These are phyloP conservation scores for Rotaria macrura DNA, from an alignment of 2,888 invertebrate species.

Conservation along the genomic window DNA sequence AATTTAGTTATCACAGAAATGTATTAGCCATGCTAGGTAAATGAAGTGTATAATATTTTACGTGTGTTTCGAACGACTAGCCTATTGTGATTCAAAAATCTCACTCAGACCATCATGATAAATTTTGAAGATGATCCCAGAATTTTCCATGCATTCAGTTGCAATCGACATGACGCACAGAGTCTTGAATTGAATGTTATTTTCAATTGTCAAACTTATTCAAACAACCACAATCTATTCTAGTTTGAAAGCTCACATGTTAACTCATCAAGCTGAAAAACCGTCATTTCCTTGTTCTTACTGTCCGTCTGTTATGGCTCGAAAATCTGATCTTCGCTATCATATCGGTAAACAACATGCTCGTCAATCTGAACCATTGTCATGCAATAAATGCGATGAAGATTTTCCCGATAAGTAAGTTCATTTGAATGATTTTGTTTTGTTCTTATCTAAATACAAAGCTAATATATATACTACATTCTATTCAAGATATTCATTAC, in stretches of 20 bases:
- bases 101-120: too few species aligned
- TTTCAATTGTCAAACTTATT: too few species aligned
- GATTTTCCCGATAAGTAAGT: constrained; percentile 13
- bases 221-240: not conserved
- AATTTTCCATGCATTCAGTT: too few species aligned
- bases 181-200: too few species aligned
- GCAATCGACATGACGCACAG: too few species aligned
- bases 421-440: not conserved
- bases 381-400: constrained; percentile 17
- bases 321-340: constrained; percentile 17
- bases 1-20: too few species aligned
- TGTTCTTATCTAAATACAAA: not conserved
- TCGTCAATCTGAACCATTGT: not conserved
- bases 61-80: too few species aligned
- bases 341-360: constrained; percentile 19
- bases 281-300: not conserved
- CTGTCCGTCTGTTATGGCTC: constrained; percentile 4
- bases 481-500: not conserved
- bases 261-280: constrained; percentile 5
- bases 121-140: too few species aligned
- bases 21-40: too few species aligned
- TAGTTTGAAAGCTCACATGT: constrained; percentile 14
- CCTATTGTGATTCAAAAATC: too few species aligned
- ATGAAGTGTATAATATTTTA: too few species aligned
- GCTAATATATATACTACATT: not conserved